These are phyloP conservation scores for Pedionomus torquatus DNA, from an alignment of 2,113 vertebrate species.

Conservation along the genomic window DNA sequence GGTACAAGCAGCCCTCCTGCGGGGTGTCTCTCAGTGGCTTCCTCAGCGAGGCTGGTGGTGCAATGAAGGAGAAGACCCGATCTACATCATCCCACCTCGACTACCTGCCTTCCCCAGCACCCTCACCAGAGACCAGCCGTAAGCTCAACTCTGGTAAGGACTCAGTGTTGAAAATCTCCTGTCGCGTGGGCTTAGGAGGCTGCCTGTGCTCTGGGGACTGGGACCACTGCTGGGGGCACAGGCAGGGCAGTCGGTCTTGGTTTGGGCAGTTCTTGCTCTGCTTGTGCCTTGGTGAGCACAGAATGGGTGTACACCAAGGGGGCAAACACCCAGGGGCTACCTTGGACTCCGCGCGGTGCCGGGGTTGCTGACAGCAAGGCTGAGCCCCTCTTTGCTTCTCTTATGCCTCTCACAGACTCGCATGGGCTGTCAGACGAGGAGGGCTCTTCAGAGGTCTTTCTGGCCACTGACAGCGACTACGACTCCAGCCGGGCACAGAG, in stretches of 20 bases:
- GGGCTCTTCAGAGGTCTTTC: conserved; percentile 89
- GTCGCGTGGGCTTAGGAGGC: background rate
- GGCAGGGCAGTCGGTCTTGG: fast-evolving
- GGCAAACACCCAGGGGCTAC: fast-evolving
- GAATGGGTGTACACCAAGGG: fast-evolving
- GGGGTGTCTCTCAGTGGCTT: conserved; percentile 84
- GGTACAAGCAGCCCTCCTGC: conserved; percentile 88
- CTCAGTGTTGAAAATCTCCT: background rate
- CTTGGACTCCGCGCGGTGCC: fast-evolving
- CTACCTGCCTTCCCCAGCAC: conserved; percentile 84
- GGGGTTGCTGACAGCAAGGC: fast-evolving
- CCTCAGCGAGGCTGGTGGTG: conserved; percentile 72
- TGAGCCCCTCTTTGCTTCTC: background rate
- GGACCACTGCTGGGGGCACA: background rate
- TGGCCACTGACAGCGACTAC: conserved; percentile 88
- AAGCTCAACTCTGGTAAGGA: conserved; percentile 82
- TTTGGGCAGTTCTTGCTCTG: background rate
- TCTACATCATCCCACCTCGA: conserved; percentile 83
- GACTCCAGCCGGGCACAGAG: conserved; percentile 89
- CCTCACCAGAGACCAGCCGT: conserved; percentile 80
- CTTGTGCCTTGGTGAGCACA: fast-evolving
- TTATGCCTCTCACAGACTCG: conserved; percentile 61
- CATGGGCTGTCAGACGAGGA: conserved; percentile 86
- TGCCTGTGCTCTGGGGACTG: fast-evolving
- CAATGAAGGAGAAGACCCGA: conserved; percentile 73